Evolutionary conservation across 2,113 vertebrate species (phyloP), one percentile per base, ranked within the genome.

Genomic region (Crotalus helleri): DNA sequence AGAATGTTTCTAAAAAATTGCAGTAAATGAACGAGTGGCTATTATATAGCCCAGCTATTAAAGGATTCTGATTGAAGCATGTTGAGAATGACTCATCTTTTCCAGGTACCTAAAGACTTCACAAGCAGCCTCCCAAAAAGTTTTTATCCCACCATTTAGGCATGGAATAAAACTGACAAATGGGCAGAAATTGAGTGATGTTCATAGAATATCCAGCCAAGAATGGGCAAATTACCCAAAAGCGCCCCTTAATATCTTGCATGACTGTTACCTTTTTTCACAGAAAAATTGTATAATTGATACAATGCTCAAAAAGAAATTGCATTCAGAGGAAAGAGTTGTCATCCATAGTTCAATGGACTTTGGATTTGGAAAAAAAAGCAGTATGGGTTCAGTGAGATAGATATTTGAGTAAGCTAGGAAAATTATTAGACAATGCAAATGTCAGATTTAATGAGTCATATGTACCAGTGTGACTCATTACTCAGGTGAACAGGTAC

Each of bases 31-130:
- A 90, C 93, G 92, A 92, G 90, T 95, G 21, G 86, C 57, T 90
- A 94, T 90, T 94, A 92, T 90, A 92, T 87, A 21, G 5, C 55
- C 90, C 95, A 85, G 49, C 89, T 93, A 90, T 92, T 96, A 94
- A 96, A 96, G 86, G 89, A 93, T 85, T 95, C 92, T 95, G 92
- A 85, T 55, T 85, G 94, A 92, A 95, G 91, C 85, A 90, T 94
- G 94, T 94, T 95, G 92, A 93, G 91, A 92, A 94, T 96, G 94
- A 95, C 29, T 95, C 95, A 95, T 94, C 89, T 94, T 93, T 94
- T 95, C 89, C 90, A 87, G 49, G 26, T 58, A 69, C 91, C 51
- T 90, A 90, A 93, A 64, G 91, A 89, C 81, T 90, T 94, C 74
- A 90, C 46, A 64, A 49, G 74, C 57, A 89, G 87, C 69, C 49